Evolutionary conservation across 2,888 invertebrate genomes (phyloP).

Genomic region (Plebejus anna): DNA sequence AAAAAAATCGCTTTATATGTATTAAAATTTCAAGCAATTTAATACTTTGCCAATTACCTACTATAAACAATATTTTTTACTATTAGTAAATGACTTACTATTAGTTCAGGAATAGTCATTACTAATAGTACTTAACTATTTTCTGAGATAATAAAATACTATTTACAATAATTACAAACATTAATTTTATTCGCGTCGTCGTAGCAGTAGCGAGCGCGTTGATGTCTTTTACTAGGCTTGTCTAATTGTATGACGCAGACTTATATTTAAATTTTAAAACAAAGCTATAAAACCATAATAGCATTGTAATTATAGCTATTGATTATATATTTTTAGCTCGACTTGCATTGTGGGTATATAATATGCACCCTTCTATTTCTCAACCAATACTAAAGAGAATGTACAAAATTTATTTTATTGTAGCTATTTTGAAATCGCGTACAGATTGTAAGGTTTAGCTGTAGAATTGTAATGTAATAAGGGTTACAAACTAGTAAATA

Average conservation of each 20-base stretch:
- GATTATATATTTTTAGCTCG: not conserved
- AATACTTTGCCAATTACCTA: no score
- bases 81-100: no score
- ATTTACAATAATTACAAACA: no score
- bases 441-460: not conserved
- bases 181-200: not conserved
- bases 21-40: no score
- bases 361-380: not conserved
- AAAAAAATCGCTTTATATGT: no score
- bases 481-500: no score
- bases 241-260: not conserved
- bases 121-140: no score
- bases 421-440: not conserved
- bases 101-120: no score
- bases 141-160: no score
- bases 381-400: not conserved
- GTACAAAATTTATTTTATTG: constrained; percentile 5
- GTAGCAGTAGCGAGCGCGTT: not conserved
- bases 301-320: not conserved
- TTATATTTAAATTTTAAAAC: not conserved
- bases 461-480: no score
- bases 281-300: not conserved
- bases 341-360: not conserved
- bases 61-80: no score
- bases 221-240: not conserved